Base-by-base conservation (phyloP, 2,888 invertebrate species). In the Andrena camellia region DNA sequence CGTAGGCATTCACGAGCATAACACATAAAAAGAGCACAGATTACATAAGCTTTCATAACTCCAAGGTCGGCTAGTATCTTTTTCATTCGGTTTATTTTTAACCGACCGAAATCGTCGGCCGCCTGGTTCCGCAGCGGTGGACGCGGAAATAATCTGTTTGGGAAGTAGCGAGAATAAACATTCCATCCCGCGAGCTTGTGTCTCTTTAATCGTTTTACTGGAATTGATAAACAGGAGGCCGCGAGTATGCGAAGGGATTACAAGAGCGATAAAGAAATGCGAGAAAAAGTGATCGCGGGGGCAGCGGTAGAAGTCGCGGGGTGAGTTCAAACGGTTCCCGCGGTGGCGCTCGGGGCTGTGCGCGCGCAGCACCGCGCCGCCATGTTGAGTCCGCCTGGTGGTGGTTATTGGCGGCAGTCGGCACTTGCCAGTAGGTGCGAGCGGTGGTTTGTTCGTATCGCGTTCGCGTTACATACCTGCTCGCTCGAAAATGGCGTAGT, bases 401-500 rank as follows among this genome's bases (percentile, higher is more conserved):
- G 48, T 70, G 74, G 59, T 79, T 79, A 85, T 80, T 84, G 84
- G 86, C 86, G 84, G 83, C 90, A 92, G 91, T 92, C 89, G 91
- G 86, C 90, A 88, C 74, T 90, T 78, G 91, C 86, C 90, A 89
- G 89, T 83, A 81, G 79, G 88, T 87, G 88, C 78, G 89, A 74
- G 76, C 75, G 89, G 89, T 85, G 80, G 85, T 81, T 60, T 6
- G 60, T 81, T 8, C 60, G 54, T 76, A 74, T 42, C 59, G 59
- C 72, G 68, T 67, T 81, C 79, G 85, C 82, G 72, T 84, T 29
- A 78, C 80, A 75, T 57, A 78, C 70, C 83, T 81, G 72, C 83
- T 83, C 75, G 87, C 83, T 57, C 88, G 87, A 92, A 92, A 92
- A 92, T 92, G 92, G 92, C 92, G 91, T 91, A 91, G 89, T 76